Base-by-base conservation (phyloP, 1,140 invertebrate genomes). In the Diorhabda elongata region DNA sequence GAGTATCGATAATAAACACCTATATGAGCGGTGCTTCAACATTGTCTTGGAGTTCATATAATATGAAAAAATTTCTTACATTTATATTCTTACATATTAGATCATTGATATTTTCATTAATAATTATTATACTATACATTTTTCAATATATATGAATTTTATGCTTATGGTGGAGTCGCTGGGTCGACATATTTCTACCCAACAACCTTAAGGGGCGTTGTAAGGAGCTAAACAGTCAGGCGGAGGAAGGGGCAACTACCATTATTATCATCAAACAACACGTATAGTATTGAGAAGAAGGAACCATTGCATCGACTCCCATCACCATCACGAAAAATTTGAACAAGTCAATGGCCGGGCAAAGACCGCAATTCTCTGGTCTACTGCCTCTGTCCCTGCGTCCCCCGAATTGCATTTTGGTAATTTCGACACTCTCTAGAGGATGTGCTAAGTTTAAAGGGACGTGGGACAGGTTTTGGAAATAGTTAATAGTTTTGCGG, bases 251-350 rank as follows among this genome's bases (percentile, higher is more conserved):
- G 26, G 26, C 26, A 26, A 26, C 26, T 26, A 26, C 26, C 26
- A 26, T 26, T 26, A 52, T 52, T 4, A 52, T 52, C 47, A 52
- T 52, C 47, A 52, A 52, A 52, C 47, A 52, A n/a, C 47, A n/a
- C 47, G 47, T 52, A 52, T 6, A 52, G 47, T 52, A 52, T 52
- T 52, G 47, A 52, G 47, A 52, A 52, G 47, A 52, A 52, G 47
- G 47, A 52, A 52, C 47, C 47, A 52, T 52, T 52, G 4, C 47
- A 52, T 52, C 47, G 47, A 52, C 47, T 52, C 47, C 47, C 47
- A 52, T 52, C 47, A 52, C 47, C 47, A 52, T 52, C 47, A 52
- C 47, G 47, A 52, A 52, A 52, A 52, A 52, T 52, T 52, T 52
- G 47, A 52, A 52, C 6, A 52, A 52, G 47, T 52, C 47, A 52